A percentile compares a stretch with the other conserved stretches of the same genome.
Conservation (phyloP, 2,797 vertebrate genomes). For the Hoplostethus mediterraneus region DNA sequence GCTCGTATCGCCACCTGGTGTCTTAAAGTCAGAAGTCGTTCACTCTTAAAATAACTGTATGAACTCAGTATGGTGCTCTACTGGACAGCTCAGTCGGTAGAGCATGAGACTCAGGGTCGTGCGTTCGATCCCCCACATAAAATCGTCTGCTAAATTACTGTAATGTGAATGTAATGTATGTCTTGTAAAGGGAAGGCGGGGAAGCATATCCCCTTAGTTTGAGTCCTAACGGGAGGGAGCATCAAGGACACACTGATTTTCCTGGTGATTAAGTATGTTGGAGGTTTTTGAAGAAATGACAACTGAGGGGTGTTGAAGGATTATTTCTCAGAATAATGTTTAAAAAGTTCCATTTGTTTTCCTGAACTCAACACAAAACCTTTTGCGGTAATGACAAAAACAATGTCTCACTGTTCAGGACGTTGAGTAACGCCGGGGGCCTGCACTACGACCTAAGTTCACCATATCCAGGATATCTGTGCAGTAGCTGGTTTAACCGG, state of each 20-base stretch:
- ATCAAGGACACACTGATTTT: no score
- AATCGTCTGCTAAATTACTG: no score
- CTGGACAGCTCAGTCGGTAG: no score
- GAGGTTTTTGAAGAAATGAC: not conserved
- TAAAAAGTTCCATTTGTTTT: not conserved
- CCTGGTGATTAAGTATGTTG: no score
- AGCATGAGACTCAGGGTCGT: no score
- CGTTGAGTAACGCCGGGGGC: no score
- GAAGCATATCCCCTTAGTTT: not conserved
- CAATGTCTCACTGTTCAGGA: not conserved
- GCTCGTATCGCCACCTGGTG: conserved; percentile 27
- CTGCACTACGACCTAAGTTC: no score
- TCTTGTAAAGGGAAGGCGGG: conserved; percentile 21
- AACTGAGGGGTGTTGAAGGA: not conserved
- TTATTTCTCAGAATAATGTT: not conserved
- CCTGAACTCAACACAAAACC: not conserved
- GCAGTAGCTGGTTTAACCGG: no score
- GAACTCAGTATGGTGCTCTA: conserved; percentile 1
- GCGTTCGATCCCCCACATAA: not conserved
- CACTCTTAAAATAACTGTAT: not conserved
- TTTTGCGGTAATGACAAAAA: not conserved
- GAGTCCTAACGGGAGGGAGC: not conserved
- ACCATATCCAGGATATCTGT: no score
- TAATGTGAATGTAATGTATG: not conserved
- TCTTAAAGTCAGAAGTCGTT: not conserved